Evolutionary conservation across 1,140 invertebrate species (phyloP).

Genomic region (Drosophila triauraria): DNA sequence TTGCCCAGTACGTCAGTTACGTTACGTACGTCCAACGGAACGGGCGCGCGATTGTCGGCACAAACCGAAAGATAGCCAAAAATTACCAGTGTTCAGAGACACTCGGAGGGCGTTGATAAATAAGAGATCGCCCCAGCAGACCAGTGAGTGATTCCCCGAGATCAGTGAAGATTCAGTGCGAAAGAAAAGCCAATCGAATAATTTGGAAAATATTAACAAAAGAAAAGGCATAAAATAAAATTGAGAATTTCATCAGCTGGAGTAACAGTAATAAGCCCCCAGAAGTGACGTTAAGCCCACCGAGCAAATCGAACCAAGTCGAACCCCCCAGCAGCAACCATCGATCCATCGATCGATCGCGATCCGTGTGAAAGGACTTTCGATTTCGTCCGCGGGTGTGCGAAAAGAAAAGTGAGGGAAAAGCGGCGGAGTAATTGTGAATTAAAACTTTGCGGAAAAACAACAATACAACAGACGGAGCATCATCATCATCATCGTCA

Average conservation of each 20-base stretch:
- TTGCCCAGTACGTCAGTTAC: too few relatives aligned
- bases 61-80: conserved; percentile 52
- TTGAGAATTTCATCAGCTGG: conserved; percentile 38
- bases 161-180: conserved; percentile 44
- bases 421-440: conserved; percentile 33
- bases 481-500: conserved; percentile 8
- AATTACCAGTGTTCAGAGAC: conserved; percentile 47
- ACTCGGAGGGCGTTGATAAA: conserved; percentile 35
- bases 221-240: neutral
- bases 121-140: conserved; percentile 33
- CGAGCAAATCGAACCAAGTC: conserved; percentile 17
- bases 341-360: conserved; percentile 26
- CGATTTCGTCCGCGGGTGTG: conserved; percentile 46
- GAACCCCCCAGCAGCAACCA: conserved; percentile 6
- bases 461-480: conserved; percentile 25
- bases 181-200: conserved; percentile 22
- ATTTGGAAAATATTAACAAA: conserved; percentile 1
- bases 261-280: conserved; percentile 3
- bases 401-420: conserved; percentile 15
- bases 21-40: conserved; percentile 35
- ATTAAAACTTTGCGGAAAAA: conserved; percentile 49
- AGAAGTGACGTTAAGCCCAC: conserved; percentile 24
- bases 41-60: conserved; percentile 62
- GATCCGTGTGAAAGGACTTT: conserved; percentile 62
- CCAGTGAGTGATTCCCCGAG: conserved; percentile 48